Base-by-base conservation (phyloP, 2,113 vertebrate species). In the Catharus minimus region DNA sequence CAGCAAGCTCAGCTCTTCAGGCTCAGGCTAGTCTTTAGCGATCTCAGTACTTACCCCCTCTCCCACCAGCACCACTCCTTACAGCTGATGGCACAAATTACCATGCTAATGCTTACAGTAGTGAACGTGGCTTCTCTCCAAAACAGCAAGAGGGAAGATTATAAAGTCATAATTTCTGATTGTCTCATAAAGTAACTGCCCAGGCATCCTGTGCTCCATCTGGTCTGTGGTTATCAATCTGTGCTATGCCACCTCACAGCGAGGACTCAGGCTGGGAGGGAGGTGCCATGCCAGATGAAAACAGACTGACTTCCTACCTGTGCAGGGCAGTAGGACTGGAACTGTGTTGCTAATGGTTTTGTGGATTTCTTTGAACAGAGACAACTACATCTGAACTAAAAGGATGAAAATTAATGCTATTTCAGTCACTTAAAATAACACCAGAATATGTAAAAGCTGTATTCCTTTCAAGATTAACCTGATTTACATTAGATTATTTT, bases 91-190 rank as follows among this genome's bases (percentile, higher is more conserved):
- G 87, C 84, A 92, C 86, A 60, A 94, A 92, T 88, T 71, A 28
- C 85, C 52, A 53, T 73, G 85, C 75, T 83, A 86, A 89, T 60
- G 72, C 67, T 58, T 80, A 69, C 78, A 80, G 67, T 80, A 82
- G 64, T 7, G 79, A 89, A 62, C 30, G 6, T 91, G 91, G 94
- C 93, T 94, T 41, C 72, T 71, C 52, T 95, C 93, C 91, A 95
- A 57, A 91, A 89, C 6, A 86, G 74, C 79, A 88, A 88, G 91
- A 91, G 62, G 58, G 67, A 85, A 89, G 88, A 95, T 96, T 92
- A 95, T 89, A 85, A 94, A 92, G 89, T 85, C 87, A 46, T 95
- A 94, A 95, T 92, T 91, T 75, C 72, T 82, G 56, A 93, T 95
- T 24, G 52, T 64, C 88, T 95, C 82, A 80, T 89, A 77, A 92